Base-by-base conservation (phyloP, 2,113 vertebrate species). In the Myotis lucifugus region DNA sequence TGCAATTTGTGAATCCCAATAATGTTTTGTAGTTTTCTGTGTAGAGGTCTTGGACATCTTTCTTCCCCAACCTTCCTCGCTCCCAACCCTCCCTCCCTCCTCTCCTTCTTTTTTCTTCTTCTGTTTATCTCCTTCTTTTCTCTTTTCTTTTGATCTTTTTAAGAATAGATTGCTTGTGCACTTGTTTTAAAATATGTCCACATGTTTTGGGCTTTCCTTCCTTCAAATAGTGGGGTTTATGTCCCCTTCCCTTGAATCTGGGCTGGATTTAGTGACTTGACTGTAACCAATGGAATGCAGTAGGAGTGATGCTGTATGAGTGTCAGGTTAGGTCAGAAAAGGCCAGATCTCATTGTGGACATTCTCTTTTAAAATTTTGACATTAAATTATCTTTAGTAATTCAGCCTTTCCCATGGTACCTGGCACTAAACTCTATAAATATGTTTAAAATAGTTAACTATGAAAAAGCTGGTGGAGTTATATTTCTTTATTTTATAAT, bases 401-500 rank as follows among this genome's bases (percentile, higher is more conserved):
- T 78, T 84, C 32, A 86, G 10, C 7, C 21, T 90, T 74, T 90
- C 59, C 32, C 6, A 3, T 61, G 13, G 18, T 84, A 9, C 5
- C 23, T 85, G 52, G 11, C 29, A 89, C 32, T 50, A 73, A 17
- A 90, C 8, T 92, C 61, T 72, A 77, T 25, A 89, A 72, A 90
- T 83, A 54, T 34, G 12, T 25, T 79, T 56, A 77, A 70, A 89
- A 79, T 86, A 66, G 1, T 48, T 85, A 79, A 77, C 52, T 77
- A 74, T 50, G 50, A 76, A 93, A 91, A 95, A 90, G 46, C 4
- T 54, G 84, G 29, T n/a, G 0, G 12, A 93, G 40, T 72, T 86
- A 2, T 84, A 76, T 52, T 93, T 73, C 66, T 92, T 42, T 87
- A 76, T 54, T 92, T 70, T 70, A n/a, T 87, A 85, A 52, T 14